A percentile compares a stretch with the other conserved stretches of the same genome.
phyloP scores from a whole-genome alignment of 30 jellyfish, hydroid and myxozoan genomes.

The Hydractinia echinata region DNA sequence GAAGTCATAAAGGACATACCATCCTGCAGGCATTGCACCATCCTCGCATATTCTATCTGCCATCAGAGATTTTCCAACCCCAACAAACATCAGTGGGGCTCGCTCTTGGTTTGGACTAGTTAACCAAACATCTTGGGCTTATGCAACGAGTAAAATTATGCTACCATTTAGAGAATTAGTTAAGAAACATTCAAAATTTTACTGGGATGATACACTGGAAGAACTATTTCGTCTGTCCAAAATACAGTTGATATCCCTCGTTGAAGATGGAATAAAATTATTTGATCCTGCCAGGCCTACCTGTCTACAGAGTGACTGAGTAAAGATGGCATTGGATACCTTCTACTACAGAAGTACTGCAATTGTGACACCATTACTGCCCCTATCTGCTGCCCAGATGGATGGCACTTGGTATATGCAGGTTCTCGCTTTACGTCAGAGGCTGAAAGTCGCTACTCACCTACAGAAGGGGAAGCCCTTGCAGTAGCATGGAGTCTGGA shows the following conservation, averaged over 20 bases:
- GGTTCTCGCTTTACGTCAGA: background rate
- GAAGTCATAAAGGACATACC: too few relatives aligned
- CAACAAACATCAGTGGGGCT: conserved; percentile 17
- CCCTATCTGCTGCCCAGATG: conserved; percentile 14
- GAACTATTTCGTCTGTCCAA: background rate
- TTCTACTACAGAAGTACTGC: conserved; percentile 20
- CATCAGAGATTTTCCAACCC: conserved; percentile 36
- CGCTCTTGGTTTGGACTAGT: conserved; percentile 25
- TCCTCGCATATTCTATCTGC: conserved; percentile 5
- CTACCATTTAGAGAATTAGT: conserved; percentile 3
- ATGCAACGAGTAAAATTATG: conserved; percentile 1
- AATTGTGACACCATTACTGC: background rate
- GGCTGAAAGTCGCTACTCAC: background rate
- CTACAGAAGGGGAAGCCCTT: conserved; percentile 9
- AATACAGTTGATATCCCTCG: background rate
- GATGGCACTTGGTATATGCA: conserved; percentile 7
- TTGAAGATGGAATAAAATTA: background rate
- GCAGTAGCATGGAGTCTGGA: background rate
- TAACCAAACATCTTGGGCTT: conserved; percentile 18
- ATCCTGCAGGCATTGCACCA: conserved; percentile 10
- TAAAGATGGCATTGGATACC: conserved; percentile 17
- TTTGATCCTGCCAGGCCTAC: conserved; percentile 10
- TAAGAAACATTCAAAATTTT: background rate
- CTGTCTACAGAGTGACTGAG: conserved; percentile 30
- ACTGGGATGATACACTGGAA: conserved; percentile 14